Evolutionary conservation across 2,113 vertebrate genomes (phyloP).

Genomic region (Scytalopus superciliaris): DNA sequence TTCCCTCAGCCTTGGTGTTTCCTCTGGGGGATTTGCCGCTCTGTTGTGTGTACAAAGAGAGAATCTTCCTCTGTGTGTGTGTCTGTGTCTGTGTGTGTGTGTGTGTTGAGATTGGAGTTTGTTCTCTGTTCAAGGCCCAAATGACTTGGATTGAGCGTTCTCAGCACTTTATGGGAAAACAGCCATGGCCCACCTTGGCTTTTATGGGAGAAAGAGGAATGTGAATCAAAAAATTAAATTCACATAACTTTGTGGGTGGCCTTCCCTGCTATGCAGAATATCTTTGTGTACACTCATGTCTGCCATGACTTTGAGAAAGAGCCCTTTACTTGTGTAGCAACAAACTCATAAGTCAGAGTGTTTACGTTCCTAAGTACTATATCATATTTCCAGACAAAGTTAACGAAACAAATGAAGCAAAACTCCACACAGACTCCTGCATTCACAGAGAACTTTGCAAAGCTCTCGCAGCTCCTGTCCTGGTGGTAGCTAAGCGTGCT

Average conservation of each 20-base stretch:
- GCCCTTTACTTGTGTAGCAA: slow-evolving; percentile 45
- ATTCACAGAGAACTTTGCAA: background rate
- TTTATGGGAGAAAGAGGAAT: slow-evolving; percentile 34
- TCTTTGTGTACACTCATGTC: slow-evolving; percentile 57
- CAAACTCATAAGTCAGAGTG: slow-evolving; percentile 45
- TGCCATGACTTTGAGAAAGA: slow-evolving; percentile 59
- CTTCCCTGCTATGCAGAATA: slow-evolving; percentile 5
- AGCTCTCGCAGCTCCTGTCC: background rate
- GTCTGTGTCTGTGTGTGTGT: too few species aligned
- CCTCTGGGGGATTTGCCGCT: background rate
- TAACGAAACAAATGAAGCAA: slow-evolving; percentile 49
- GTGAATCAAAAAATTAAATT: slow-evolving; percentile 45
- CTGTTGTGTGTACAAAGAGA: background rate
- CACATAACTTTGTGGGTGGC: slow-evolving; percentile 59
- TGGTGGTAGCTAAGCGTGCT: background rate
- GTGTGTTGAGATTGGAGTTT: background rate
- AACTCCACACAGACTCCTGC: background rate
- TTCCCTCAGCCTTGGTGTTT: background rate
- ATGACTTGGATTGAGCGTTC: background rate
- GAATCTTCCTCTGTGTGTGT: background rate
- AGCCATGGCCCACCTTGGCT: slow-evolving; percentile 48
- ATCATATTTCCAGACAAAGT: slow-evolving; percentile 48
- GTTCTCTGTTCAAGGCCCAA: background rate
- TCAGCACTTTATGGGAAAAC: background rate
- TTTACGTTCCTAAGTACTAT: slow-evolving; percentile 54